Evolutionary conservation across 1,140 invertebrate genomes (phyloP).

Genomic region (Tetragnatha versicolor): DNA sequence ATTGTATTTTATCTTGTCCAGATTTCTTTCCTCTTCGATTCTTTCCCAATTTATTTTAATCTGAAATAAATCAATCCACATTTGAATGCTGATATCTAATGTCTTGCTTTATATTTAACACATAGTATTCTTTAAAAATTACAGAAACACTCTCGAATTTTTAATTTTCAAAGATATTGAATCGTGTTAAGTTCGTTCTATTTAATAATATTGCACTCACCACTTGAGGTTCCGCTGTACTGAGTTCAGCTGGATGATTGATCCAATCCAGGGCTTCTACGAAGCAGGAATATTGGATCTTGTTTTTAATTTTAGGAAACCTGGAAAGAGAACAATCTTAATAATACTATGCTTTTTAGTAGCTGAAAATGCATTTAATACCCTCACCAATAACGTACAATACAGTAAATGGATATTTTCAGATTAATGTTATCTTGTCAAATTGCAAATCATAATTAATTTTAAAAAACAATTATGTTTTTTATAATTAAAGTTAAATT

Average conservation of each 20-base stretch:
- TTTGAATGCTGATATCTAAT: background rate
- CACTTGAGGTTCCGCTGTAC: slow-evolving; percentile 1
- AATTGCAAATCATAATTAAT: background rate
- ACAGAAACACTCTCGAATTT: no score
- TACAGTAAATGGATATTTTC: no score
- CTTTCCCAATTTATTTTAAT: slow-evolving; percentile 51
- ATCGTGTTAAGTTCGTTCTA: background rate
- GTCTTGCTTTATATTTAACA: background rate
- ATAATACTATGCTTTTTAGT: no score
- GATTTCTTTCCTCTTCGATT: slow-evolving; percentile 9
- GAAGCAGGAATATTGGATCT: background rate
- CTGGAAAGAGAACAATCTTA: slow-evolving; percentile 3
- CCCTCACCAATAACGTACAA: background rate
- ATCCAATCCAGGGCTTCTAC: slow-evolving; percentile 10
- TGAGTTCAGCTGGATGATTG: background rate
- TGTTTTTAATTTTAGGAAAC: slow-evolving; percentile 8
- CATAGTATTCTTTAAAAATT: no score
- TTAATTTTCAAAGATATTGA: background rate
- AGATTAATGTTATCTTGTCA: no score
- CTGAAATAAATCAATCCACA: background rate
- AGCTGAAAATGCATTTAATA: background rate
- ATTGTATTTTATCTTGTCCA: slow-evolving; percentile 40
- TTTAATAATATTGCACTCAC: slow-evolving; percentile 6
- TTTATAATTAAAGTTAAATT: background rate
- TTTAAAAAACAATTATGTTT: background rate